Evolutionary conservation across 2,113 vertebrate species (phyloP), one percentile per base, ranked within the genome.

Genomic region (Nanorana parkeri): DNA sequence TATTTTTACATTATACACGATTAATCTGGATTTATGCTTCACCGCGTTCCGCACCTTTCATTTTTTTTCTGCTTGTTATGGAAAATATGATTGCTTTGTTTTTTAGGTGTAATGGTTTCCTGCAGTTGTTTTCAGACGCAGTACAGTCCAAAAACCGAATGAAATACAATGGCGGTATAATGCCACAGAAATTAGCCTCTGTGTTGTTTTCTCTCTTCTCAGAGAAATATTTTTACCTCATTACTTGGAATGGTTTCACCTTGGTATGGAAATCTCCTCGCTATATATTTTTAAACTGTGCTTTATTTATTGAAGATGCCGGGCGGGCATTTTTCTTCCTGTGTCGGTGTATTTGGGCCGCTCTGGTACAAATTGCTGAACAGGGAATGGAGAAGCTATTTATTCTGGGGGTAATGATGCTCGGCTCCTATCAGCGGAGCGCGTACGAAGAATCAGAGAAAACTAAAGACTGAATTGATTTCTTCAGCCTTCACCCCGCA

Each of bases 351-450:
- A 56, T 16, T 60, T 19, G 56, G 71, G 71, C 55, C 20, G 20
- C 36, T 55, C 55, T 29, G n/a, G 28, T 32, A 71, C 51, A 74
- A 60, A 74, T 74, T 60, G 71, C 71, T 17, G 54, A 60, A 60
- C 29, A 26, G 26, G 15, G 19, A 36, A 28, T 1, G 28, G 71
- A 60, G 71, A 58, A 74, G 68, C n/a, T 10, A 74, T 74, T 74
- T 74, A 56, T 74, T 60, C 51, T 60, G 28, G 19, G 55, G 55
- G 71, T 74, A 74, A 74, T 74, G 71, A 60, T 58, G 24, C 71
- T 74, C 71, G 1, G 28, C 54, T 60, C 17, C 24, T 74, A 36
- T 74, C 55, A 60, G 19, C 55, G 19, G 54, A 58, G 55, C 71
- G 17, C 21, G 20, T 74, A 60, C n/a, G 17, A 29, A 36, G 54